Base-by-base conservation (phyloP, 2,113 vertebrate genomes). In the Amia ocellicauda region DNA sequence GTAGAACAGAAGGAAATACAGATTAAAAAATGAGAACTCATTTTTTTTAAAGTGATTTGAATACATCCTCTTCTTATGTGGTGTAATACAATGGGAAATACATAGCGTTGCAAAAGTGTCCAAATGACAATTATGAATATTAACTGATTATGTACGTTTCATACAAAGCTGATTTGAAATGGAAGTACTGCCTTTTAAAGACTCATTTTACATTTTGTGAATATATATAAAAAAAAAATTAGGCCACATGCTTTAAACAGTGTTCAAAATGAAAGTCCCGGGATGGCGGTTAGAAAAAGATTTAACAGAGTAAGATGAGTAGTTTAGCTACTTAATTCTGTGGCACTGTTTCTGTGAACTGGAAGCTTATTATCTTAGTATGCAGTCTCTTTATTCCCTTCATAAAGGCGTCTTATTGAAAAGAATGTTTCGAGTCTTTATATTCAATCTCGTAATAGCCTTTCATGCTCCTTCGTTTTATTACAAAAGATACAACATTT, bases 401-500 rank as follows among this genome's bases (percentile, higher is more conserved):
- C 47, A 60, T 60, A 53, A 66, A 66, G 24, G 36, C 58, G 29
- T 53, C 45, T 22, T 49, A n/a, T 22, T 20, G 57, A 55, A 54
- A 55, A 43, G 22, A 63, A 54, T 51, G 11, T 42, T 43, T 16
- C 61, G 11, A 53, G 27, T 26, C 61, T 63, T 63, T 53, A 66
- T 66, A 56, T 58, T 49, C 63, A 28, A 60, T 58, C 45, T 54
- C 49, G 36, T 43, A 66, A 60, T 66, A 31, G 64, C 49, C 57
- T 60, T 66, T 65, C 65, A 23, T 67, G 62, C 68, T 70, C 73
- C 66, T 72, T 70, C 71, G 61, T 83, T 86, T 82, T 71, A 83
- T 85, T 80, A 76, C 70, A 79, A 83, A 76, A 77, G 79, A 78
- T 76, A 81, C 72, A 74, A 74, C 80, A 80, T 78, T 83, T 64